A percentile compares a stretch with the other conserved stretches of the same genome.
These are phyloP conservation scores for Avahi laniger DNA, from an alignment of 2,797 vertebrate species.

Conservation along the genomic window DNA sequence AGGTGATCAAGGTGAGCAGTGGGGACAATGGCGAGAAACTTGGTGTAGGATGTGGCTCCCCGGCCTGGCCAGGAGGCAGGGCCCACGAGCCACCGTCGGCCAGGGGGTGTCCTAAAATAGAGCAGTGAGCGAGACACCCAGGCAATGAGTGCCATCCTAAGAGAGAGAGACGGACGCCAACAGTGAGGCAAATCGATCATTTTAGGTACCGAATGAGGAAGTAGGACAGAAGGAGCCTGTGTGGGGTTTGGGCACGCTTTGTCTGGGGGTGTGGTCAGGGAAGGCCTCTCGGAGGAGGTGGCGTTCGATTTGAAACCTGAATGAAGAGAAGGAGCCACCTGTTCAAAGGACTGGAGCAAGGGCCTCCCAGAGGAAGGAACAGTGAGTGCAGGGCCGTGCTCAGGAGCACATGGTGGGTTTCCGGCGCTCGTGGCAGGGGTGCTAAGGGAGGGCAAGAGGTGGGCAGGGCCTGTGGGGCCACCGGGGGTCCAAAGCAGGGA, in stretches of 20 bases:
- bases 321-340: background rate
- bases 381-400: accelerated
- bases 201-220: background rate
- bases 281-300: background rate
- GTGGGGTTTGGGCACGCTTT: background rate
- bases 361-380: background rate
- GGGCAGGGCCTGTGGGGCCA: background rate
- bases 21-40: background rate
- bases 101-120: background rate
- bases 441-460: accelerated
- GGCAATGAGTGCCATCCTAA: background rate
- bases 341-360: background rate
- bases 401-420: background rate
- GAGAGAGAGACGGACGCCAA: background rate
- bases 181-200: background rate
- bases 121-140: background rate
- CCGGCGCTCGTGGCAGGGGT: background rate
- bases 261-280: background rate
- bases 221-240: too few relatives aligned
- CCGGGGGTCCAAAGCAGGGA: background rate
- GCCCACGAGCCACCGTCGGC: background rate
- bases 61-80: accelerated
- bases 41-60: background rate
- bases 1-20: slow-evolving; percentile 66
- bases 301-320: background rate